Percentiles rank a stretch among this genome's conserved stretches.
phyloP scores from a whole-genome alignment of 2,113 vertebrate species.

The Laticauda laticaudata region DNA sequence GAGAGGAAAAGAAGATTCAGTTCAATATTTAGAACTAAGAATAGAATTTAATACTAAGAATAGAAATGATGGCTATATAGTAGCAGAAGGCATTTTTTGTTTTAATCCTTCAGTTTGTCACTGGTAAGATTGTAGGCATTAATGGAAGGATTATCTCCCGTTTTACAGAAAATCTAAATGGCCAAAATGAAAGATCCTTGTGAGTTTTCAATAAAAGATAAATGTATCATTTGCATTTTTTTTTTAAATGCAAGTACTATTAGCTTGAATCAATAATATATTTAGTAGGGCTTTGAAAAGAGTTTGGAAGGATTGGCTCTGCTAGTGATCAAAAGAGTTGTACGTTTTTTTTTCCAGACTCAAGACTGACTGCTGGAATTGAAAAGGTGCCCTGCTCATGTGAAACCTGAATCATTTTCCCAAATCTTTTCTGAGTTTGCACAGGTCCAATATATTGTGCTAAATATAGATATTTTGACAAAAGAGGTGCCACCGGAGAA shows the following conservation, averaged over 20 bases:
- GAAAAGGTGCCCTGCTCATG: not conserved
- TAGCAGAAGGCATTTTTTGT: not conserved
- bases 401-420: not conserved
- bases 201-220: not conserved
- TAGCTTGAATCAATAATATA: not conserved
- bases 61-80: not conserved
- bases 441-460: not conserved
- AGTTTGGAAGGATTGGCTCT: not conserved
- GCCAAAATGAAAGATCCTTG: not conserved
- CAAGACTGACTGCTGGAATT: not conserved
- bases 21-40: constrained; percentile 29
- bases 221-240: not conserved
- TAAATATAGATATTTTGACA: not conserved
- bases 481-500: not conserved
- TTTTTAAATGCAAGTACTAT: not conserved
- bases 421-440: not conserved
- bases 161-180: not conserved
- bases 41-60: constrained; percentile 1
- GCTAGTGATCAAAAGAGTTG: not conserved
- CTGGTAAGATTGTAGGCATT: not conserved
- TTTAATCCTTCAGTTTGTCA: not conserved
- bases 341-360: not conserved
- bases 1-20: not conserved
- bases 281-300: not conserved
- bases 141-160: not conserved